phyloP scores from a whole-genome alignment of 2,797 vertebrate genomes.

The Trichosurus vulpecula region DNA sequence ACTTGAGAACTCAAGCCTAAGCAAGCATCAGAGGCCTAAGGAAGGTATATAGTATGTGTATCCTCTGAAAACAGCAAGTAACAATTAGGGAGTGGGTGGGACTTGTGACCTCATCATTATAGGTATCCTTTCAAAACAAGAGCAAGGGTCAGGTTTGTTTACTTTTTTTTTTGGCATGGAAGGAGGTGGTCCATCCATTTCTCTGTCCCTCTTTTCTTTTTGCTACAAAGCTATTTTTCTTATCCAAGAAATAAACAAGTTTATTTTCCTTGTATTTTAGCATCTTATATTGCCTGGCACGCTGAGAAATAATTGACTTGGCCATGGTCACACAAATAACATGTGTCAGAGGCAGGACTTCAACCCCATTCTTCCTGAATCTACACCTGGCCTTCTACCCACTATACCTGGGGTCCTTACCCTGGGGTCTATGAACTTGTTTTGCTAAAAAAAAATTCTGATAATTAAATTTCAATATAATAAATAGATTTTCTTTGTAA shows the following conservation, averaged over 20 bases:
- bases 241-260: neutral
- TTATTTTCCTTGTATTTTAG: neutral
- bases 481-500: neutral
- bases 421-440: neutral
- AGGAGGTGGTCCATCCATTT: neutral
- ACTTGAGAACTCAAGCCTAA: conserved; percentile 16
- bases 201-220: neutral
- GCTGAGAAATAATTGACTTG: neutral
- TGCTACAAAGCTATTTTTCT: neutral
- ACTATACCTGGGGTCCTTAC: neutral
- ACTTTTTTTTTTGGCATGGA: neutral
- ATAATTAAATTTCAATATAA: neutral
- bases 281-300: neutral
- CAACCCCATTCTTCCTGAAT: neutral
- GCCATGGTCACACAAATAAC: neutral
- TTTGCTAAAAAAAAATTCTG: neutral
- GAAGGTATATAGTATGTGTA: neutral
- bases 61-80: neutral
- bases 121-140: neutral
- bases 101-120: neutral
- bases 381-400: neutral
- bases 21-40: neutral
- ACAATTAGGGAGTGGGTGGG: neutral
- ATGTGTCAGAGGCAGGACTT: neutral
- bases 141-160: neutral